phyloP scores from a whole-genome alignment of 2,888 invertebrate species.

The Anorthoa munda region DNA sequence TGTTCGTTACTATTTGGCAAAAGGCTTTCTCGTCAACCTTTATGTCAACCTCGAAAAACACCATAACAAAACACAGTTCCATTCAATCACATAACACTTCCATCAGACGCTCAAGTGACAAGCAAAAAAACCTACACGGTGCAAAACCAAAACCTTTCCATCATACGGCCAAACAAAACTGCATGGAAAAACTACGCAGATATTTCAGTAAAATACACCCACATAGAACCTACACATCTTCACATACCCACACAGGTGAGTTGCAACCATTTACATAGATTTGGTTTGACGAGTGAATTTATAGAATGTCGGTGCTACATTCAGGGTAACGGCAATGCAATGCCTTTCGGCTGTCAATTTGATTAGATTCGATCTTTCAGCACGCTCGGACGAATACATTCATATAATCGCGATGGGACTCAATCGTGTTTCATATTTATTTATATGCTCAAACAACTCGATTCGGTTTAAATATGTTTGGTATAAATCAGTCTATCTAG shows the following conservation, averaged over 20 bases:
- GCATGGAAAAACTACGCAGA: neutral
- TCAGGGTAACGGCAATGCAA: conserved; percentile 24
- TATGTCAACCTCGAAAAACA: neutral
- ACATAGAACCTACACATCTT: neutral
- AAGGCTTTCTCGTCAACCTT: neutral
- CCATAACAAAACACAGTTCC: neutral
- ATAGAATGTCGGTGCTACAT: conserved; percentile 30
- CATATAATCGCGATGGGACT: conserved; percentile 17
- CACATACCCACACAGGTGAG: neutral
- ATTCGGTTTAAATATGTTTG: neutral
- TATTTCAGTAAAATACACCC: neutral
- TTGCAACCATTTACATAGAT: neutral
- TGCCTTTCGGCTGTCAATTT: conserved; percentile 17
- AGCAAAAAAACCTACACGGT: too few relatives aligned
- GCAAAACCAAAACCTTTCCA: too few relatives aligned
- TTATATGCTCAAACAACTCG: neutral
- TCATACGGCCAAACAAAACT: neutral
- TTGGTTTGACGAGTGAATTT: conserved; percentile 24
- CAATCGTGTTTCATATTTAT: conserved; percentile 33
- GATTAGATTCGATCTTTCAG: conserved; percentile 30
- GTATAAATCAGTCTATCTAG: too few relatives aligned
- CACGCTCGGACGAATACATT: conserved; percentile 24
- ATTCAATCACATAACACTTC: neutral
- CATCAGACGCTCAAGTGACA: neutral
- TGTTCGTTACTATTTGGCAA: neutral